Evolutionary conservation across 1,140 invertebrate genomes (phyloP), one percentile per base, ranked within the genome.

Genomic region (Neelides sp.): DNA sequence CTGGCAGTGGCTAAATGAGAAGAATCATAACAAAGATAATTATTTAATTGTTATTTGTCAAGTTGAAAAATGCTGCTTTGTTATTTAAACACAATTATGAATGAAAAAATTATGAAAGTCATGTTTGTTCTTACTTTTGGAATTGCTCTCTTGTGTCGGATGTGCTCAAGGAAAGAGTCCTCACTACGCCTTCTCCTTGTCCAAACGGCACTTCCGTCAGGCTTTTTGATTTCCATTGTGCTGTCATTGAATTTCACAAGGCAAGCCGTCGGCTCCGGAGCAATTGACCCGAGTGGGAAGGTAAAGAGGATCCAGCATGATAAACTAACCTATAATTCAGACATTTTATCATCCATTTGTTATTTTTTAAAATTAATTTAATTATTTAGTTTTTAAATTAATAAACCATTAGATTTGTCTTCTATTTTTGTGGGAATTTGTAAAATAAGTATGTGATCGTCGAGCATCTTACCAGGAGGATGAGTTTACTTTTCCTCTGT

Each of bases 231-330:
- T 55, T 50, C 30, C 50, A 58, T 73, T 27, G 78, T 73, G 0
- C 81, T 82, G 19, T 75, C 70, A 69, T 96, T 94, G 40, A 75
- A 71, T 2, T 73, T 71, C 27, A 83, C 71, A 57, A 89, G 74
- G 66, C 95, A 98, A 5, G 82, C 83, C 13, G 88, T 82, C 1
- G 90, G 82, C 7, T 86, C 80, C 1, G 95, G 94, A 63, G 94
- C 84, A 49, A 98, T 85, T 64, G 94, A 94, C 23, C 91, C 91
- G 55, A 98, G 68, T 0, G 92, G 87, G 41, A 97, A 72, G 5
- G 94, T 98, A 69, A 98, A 98, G 12, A 96, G 75, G 24, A 98
- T 88, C 91, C 94, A 97, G 47, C 86, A 88, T 3, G n/a, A n/a
- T n/a, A n/a, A n/a, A n/a, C n/a, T n/a, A n/a, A n/a, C n/a, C n/a